Conservation (phyloP, 2,113 vertebrate species). For the Erinaceus europaeus region DNA sequence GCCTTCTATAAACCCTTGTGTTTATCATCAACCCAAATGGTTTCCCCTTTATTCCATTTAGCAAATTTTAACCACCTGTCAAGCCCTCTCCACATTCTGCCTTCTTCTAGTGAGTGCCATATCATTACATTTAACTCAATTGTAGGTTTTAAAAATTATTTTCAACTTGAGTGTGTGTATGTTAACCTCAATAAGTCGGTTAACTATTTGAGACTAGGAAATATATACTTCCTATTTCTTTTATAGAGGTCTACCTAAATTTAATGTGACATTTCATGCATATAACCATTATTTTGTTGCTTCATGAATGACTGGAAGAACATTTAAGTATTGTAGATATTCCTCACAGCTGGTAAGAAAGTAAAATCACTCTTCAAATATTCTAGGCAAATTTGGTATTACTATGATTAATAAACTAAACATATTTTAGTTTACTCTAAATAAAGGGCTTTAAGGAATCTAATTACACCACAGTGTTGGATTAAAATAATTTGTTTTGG, state of each 20-base stretch:
- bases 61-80: neutral
- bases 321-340: neutral
- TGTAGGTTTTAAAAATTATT: neutral
- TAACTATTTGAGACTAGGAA: neutral
- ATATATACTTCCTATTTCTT: neutral
- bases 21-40: neutral
- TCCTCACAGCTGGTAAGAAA: neutral
- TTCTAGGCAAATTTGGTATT: neutral
- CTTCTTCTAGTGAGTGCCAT: neutral
- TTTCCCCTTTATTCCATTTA: neutral
- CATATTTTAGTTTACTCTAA: too few relatives aligned
- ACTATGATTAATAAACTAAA: too few relatives aligned
- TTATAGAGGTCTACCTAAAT: slow-evolving; percentile 47
- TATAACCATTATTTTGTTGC: neutral
- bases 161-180: neutral
- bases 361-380: neutral
- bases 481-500: neutral
- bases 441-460: too few relatives aligned
- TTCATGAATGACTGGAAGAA: neutral
- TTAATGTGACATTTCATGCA: neutral
- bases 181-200: neutral
- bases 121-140: neutral
- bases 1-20: neutral
- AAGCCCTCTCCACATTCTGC: neutral
- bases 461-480: neutral